Base-by-base conservation (phyloP, 2,797 vertebrate genomes). In the Phrynocephalus forsythii region DNA sequence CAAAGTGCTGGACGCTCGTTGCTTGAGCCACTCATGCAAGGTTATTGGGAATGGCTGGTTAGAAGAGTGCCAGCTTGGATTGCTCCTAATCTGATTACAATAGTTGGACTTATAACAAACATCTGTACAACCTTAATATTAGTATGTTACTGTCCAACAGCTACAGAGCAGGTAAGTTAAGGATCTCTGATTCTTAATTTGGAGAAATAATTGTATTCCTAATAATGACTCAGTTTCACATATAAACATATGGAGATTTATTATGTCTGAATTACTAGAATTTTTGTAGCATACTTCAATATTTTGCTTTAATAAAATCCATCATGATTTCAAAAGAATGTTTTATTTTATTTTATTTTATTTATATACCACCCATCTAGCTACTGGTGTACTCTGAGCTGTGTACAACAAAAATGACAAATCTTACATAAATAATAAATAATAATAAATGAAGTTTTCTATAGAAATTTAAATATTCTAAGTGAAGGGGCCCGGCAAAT, bases 41-140 rank as follows among this genome's bases (percentile, higher is more conserved):
- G 97, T 22, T 99, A 98, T 95, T 99, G 99, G 98, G 99, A 99
- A 90, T 99, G 99, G 99, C 94, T 99, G 92, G 98, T 99, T 75
- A 95, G 95, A 89, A 96, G 97, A 84, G 97, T 99, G 79, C 99
- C 99, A 0, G 93, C 98, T 87, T 99, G 99, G 99, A 98, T 99
- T 33, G 99, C 99, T 4, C 99, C 99, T 3, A 99, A 99, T 95
- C 97, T 99, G 90, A 99, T 99, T 97, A 99, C 99, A 94, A 96
- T 99, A 92, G 95, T 98, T 0, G 99, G 99, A 96, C 97, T 99
- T 93, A 97, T 97, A 79, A 98, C 98, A 95, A 99, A 99, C 88
- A 98, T 99, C 95, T 97, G 98, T 95, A 99, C 98, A 93, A 99
- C 99, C 28, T 96, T 99, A 52, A 96, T 99, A 89, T 97, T 99